phyloP scores from a whole-genome alignment of 2,113 vertebrate species.

The Aythya baeri region DNA sequence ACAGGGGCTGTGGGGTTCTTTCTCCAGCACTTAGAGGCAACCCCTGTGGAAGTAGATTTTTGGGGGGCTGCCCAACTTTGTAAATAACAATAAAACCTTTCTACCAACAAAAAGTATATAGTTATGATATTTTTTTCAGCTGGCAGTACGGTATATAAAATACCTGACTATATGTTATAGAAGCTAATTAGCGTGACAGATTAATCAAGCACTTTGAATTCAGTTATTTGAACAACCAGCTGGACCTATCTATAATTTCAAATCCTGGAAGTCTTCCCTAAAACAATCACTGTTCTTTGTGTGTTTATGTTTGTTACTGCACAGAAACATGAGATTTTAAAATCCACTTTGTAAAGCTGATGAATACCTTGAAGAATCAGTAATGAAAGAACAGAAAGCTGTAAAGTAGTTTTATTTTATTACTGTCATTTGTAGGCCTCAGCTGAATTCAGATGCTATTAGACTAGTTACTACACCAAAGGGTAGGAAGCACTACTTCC shows the following conservation, averaged over 20 bases:
- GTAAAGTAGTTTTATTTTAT: not conserved
- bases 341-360: not conserved
- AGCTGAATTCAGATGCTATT: not conserved
- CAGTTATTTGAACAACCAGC: not conserved
- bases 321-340: not conserved
- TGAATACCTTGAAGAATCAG: not conserved
- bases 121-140: not conserved
- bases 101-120: not conserved
- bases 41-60: not conserved
- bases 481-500: not conserved
- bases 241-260: not conserved
- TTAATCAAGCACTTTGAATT: not conserved
- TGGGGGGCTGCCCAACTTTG: not conserved
- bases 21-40: not conserved
- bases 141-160: not conserved
- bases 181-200: not conserved
- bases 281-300: not conserved
- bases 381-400: not conserved
- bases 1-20: not conserved
- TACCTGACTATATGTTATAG: not conserved
- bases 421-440: not conserved
- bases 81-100: not conserved
- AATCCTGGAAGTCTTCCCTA: not conserved
- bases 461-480: not conserved
- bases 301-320: not conserved